phyloP scores from a whole-genome alignment of 2,797 vertebrate species.

The Balearica regulorum region DNA sequence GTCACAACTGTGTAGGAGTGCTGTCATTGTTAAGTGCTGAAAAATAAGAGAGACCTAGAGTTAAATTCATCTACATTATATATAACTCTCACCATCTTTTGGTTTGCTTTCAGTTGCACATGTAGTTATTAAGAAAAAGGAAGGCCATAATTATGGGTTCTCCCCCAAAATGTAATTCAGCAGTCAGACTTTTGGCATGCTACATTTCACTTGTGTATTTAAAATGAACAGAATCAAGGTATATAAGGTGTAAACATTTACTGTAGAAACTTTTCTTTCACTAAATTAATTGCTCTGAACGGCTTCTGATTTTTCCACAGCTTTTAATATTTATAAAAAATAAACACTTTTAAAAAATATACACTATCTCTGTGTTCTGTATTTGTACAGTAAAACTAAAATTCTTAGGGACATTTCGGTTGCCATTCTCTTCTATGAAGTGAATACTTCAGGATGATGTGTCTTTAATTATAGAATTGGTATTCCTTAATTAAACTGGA shows the following conservation, averaged over 20 bases:
- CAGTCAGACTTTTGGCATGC: background rate
- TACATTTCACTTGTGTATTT: background rate
- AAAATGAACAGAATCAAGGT: background rate
- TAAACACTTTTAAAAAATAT: background rate
- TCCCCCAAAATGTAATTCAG: background rate
- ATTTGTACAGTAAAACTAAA: background rate
- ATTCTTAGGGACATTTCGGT: background rate
- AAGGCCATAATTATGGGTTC: background rate
- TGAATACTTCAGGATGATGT: background rate
- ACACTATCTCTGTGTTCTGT: background rate
- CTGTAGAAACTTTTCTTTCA: background rate
- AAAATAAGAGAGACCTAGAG: background rate
- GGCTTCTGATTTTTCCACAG: background rate
- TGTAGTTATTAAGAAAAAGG: background rate
- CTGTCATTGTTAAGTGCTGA: background rate
- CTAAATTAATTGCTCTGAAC: background rate
- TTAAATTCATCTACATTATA: background rate
- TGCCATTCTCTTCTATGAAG: background rate
- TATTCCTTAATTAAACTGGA: background rate
- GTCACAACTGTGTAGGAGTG: background rate
- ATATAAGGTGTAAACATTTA: background rate
- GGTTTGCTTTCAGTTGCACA: background rate
- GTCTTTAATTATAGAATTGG: background rate
- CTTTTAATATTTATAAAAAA: background rate
- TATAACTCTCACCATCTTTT: background rate